Evolutionary conservation across 2,797 vertebrate species (phyloP).

Genomic region (Hippoglossus hippoglossus): DNA sequence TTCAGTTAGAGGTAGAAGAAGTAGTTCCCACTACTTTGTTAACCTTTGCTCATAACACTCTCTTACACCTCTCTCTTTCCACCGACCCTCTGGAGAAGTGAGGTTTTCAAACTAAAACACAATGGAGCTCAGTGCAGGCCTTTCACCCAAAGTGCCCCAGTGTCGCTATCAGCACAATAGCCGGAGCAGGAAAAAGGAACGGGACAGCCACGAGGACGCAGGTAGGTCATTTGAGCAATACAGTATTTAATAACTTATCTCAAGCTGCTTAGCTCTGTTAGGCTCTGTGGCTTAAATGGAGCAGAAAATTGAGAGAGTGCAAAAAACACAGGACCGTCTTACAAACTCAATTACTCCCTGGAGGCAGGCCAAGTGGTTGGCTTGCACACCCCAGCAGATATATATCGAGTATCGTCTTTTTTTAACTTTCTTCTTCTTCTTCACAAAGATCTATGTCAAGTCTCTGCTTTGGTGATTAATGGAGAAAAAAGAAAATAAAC

Average conservation of each 20-base stretch:
- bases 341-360: constrained; percentile 71
- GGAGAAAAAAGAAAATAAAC: constrained; percentile 29
- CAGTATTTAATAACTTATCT: constrained; percentile 69
- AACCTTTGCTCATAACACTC: constrained; percentile 31
- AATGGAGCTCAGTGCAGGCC: neutral
- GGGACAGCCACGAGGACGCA: constrained; percentile 30
- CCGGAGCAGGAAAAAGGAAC: constrained; percentile 29
- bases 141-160: constrained; percentile 12
- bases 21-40: constrained; percentile 4
- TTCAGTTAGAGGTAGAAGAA: no score
- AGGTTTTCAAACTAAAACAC: constrained; percentile 29
- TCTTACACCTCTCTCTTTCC: constrained; percentile 26
- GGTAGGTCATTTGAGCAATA: constrained; percentile 57
- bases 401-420: constrained; percentile 29
- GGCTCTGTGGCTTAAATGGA: constrained; percentile 67
- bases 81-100: constrained; percentile 27
- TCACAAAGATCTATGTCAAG: constrained; percentile 42
- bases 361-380: constrained; percentile 53
- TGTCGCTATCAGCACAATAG: constrained; percentile 19
- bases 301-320: constrained; percentile 68
- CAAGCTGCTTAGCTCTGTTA: constrained; percentile 46
- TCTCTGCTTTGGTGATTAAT: constrained; percentile 40
- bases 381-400: constrained; percentile 42
- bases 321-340: constrained; percentile 60
- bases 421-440: constrained; percentile 9